phyloP scores from a whole-genome alignment of 2,888 invertebrate genomes.

The Desoria tigrina region DNA sequence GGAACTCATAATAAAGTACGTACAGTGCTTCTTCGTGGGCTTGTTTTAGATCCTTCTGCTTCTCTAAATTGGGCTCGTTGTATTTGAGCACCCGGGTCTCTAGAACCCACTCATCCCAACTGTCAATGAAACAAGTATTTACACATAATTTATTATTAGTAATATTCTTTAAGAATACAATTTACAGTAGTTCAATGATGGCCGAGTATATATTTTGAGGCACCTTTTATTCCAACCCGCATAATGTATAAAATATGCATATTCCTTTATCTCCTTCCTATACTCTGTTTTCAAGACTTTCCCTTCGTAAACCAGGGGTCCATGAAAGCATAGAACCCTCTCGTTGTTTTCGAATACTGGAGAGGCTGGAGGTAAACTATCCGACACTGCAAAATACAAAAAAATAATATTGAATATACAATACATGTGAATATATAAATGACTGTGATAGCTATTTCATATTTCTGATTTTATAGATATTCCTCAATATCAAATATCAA shows the following conservation, averaged over 20 bases:
- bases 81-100: slow-evolving; percentile 86
- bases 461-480: too few relatives aligned
- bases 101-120: slow-evolving; percentile 91
- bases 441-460: too few relatives aligned
- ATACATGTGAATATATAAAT: too few relatives aligned
- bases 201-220: too few relatives aligned
- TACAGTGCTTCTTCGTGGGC: slow-evolving; percentile 70
- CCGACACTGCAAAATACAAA: too few relatives aligned
- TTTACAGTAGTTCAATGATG: too few relatives aligned
- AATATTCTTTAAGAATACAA: too few relatives aligned
- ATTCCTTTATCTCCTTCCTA: slow-evolving; percentile 83
- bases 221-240: slow-evolving; percentile 99
- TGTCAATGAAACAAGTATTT: slow-evolving; percentile 55
- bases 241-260: slow-evolving; percentile 92
- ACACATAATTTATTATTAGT: too few relatives aligned
- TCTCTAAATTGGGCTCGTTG: slow-evolving; percentile 83
- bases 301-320: slow-evolving; percentile 93
- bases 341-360: slow-evolving; percentile 31
- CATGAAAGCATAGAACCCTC: slow-evolving; percentile 86
- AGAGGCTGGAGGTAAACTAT: too few relatives aligned
- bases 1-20: too few relatives aligned
- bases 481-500: too few relatives aligned
- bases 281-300: slow-evolving; percentile 85
- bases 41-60: slow-evolving; percentile 81
- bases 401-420: too few relatives aligned